Evolutionary conservation across 64 coral and sea anemone species (phyloP), one percentile per base, ranked within the genome.

Genomic region (Montipora cactus): DNA sequence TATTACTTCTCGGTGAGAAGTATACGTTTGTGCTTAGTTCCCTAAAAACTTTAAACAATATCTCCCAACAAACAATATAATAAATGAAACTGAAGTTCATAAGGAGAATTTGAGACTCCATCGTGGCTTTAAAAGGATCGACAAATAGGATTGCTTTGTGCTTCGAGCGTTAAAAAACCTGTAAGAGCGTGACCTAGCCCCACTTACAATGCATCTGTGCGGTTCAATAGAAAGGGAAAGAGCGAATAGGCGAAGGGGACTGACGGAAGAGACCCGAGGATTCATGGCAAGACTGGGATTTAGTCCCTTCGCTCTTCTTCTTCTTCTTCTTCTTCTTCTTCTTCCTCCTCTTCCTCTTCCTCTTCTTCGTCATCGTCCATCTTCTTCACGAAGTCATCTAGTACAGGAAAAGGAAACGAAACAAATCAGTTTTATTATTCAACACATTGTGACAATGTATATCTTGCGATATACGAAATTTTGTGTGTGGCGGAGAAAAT

Each of bases 311-410:
- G 46, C 66, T 72, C 66, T 86, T 86, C 82, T 68, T 84, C 78
- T 4, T 80, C 78, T n/a, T 80, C 81, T 46, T 83, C 81, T 67
- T 84, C 81, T 1, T 84, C 81, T 25, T 82, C 37, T 2, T 37
- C 28, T 37, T 37, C 28, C 1, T 37, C 28, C 53, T 57, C 53
- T 57, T 57, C 53, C 10, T 57, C 53, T 11, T 57, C 53, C 8
- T 69, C 66, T 8, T 86, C 82, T 13, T 86, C 82, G 4, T 86
- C 82, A 7, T 72, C 82, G 19, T 86, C 82, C 82, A 86, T 86
- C 66, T 86, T 86, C 82, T 86, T 86, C 66, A 86, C 82, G 49
- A 86, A 86, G 66, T 86, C 82, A 71, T 86, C 82, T 86, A 86
- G 2, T 3, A 70, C 18, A 21, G 13, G 44, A 85, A 13, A 14